Base-by-base conservation (phyloP, 2,113 vertebrate species). In the Ctenodactylus gundi region DNA sequence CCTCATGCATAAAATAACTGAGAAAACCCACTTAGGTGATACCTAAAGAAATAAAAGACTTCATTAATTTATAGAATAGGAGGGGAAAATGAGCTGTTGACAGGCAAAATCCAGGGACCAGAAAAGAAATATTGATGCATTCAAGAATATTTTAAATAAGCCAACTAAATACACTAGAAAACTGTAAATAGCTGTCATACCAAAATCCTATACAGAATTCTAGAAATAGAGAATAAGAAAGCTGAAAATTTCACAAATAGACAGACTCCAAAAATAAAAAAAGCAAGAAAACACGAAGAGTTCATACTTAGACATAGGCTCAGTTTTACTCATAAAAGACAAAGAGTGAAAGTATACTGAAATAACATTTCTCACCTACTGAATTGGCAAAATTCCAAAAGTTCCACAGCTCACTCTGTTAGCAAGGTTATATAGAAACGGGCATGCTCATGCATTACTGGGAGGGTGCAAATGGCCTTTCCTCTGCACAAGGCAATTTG, bases 331-430 rank as follows among this genome's bases (percentile, higher is more conserved):
- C 34, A 27, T 39, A 93, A 95, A 77, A 89, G 76, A 82, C 21
- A 85, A 72, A 82, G 65, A 80, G 41, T 57, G 51, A 94, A 86
- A 83, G 78, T 41, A 72, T 11, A 73, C 51, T 39, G 89, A 95
- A 93, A 80, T 67, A 82, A 85, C 62, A 86, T 82, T 94, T 76
- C 93, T 96, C 90, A 93, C 89, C 89, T 89, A 91, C 86, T 80
- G 72, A 41, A 55, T 34, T 96, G 97, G 96, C 95, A 93, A 85
- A 80, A 83, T 0, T 20, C 93, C 96, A 94, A 77, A 97, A 91
- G 75, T 95, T 89, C 83, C 90, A 84, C 83, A 88, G 27, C 39
- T 84, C 53, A n/a, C 55, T 82, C 88, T 86, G 31, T 92, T 97
- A 95, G 93, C 97, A 93, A 89, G 68, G 49, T 51, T 86, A 70